Evolutionary conservation across 2,888 invertebrate genomes (phyloP).

Genomic region (Drosophila helvetica): DNA sequence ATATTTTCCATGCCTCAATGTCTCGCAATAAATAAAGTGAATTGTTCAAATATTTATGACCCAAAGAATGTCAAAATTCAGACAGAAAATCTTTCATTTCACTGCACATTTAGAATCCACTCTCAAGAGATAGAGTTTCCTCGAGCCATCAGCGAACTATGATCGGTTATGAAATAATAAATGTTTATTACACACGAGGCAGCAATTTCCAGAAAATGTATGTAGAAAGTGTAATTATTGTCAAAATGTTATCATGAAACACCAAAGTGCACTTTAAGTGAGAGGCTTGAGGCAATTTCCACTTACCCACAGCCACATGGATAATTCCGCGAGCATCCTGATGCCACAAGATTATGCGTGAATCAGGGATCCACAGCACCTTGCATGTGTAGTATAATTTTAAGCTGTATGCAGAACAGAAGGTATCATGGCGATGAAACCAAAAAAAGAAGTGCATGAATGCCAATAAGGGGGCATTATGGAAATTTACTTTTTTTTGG

Average conservation of each 20-base stretch:
- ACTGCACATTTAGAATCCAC: background rate
- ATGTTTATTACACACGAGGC: constrained; percentile 33
- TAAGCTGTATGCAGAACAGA: too few species aligned
- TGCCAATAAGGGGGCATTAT: too few species aligned
- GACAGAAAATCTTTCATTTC: background rate
- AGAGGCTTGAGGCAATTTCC: constrained; percentile 38
- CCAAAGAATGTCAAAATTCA: background rate
- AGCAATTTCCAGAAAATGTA: constrained; percentile 21
- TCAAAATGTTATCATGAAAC: constrained; percentile 26
- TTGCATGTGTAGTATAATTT: constrained; percentile 9
- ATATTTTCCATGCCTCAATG: too few species aligned
- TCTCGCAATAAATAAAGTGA: too few species aligned
- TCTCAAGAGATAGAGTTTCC: too few species aligned
- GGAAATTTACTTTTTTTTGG: background rate
- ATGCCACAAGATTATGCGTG: too few species aligned
- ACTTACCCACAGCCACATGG: constrained; percentile 8
- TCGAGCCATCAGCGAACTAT: constrained; percentile 1
- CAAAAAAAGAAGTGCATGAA: too few species aligned
- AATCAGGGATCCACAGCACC: background rate
- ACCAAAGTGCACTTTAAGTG: constrained; percentile 44
- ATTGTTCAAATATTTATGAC: background rate
- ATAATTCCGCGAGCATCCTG: too few species aligned
- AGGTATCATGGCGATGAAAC: background rate
- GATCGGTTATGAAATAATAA: constrained; percentile 5
- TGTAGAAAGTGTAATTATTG: background rate